phyloP scores from a whole-genome alignment of 2,888 invertebrate species.

The Tricholauxania praeusta region DNA sequence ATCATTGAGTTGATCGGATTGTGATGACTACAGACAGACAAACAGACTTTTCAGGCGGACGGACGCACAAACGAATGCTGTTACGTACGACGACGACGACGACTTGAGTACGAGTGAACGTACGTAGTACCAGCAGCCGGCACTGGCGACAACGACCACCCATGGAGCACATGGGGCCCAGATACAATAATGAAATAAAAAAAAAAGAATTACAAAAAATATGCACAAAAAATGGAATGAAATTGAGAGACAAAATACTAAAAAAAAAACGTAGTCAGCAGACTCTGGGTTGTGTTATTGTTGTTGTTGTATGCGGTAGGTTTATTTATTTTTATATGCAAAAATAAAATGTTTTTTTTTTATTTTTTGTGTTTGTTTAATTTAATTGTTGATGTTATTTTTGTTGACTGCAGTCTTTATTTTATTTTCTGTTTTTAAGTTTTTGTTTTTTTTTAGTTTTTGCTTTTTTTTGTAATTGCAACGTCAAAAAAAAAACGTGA shows the following conservation, averaged over 20 bases:
- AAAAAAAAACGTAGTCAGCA: conserved; percentile 25
- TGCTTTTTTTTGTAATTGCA: background rate
- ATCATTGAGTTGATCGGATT: background rate
- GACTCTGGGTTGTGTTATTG: background rate
- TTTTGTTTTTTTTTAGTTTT: conserved; percentile 43
- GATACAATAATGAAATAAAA: conserved; percentile 5
- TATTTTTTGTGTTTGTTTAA: conserved; percentile 16
- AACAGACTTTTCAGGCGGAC: conserved; percentile 20
- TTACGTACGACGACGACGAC: conserved; percentile 4
- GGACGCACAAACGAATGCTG: conserved; percentile 13
- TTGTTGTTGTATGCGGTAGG: conserved; percentile 29
- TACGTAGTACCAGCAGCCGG: conserved; percentile 40
- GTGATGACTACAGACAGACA: conserved; percentile 21
- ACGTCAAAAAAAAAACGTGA: conserved; percentile 17
- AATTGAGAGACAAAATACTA: conserved; percentile 17
- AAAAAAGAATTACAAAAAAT: conserved; percentile 10
- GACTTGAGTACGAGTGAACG: conserved; percentile 13
- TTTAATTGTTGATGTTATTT: conserved; percentile 29
- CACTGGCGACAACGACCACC: conserved; percentile 50
- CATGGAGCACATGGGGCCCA: conserved; percentile 41
- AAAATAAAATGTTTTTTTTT: conserved; percentile 31
- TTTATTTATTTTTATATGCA: conserved; percentile 19
- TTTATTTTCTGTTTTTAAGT: conserved; percentile 30
- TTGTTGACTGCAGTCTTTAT: conserved; percentile 27
- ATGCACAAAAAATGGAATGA: conserved; percentile 18